Base-by-base conservation (phyloP, 2,888 invertebrate genomes). In the Eilema depressum region DNA sequence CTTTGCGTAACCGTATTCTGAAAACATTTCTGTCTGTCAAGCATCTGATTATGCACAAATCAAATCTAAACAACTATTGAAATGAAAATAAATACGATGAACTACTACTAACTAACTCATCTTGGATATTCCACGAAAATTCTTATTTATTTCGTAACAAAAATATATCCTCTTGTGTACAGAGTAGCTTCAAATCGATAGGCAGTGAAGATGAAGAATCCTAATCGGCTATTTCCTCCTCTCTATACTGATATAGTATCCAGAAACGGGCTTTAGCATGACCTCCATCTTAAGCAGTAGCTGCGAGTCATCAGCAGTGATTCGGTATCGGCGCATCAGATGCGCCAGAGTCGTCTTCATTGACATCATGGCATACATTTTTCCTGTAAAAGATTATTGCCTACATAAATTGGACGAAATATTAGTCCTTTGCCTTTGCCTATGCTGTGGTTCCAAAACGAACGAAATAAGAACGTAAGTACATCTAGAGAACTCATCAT, bases 271-370 rank as follows among this genome's bases (percentile, higher is more conserved):
- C 68, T 91, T 92, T 10, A 92, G 78, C 86, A 92, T 87, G 8
- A 89, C 86, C 37, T 92, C 91, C 0, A 91, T 20, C 63, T 91
- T 92, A 1, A 89, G 75, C 12, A 82, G 77, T 26, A 92, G 57
- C 56, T 89, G 85, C 0, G 83, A 86, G 73, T 89, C 85, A 62
- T 92, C 91, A 0, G 86, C 87, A 0, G 73, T 81, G 63, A 93
- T 79, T 10, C 80, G 81, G 74, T 91, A 92, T 41, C 83, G 79
- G 0, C 91, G 81, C 25, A 92, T 69, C 7, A 93, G 66, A 66
- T 92, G 89, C 0, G 88, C 87, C 0, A 93, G 75, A 0, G 86
- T 88, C 0, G 88, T 91, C 75, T 93, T 93, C 90, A 93, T 89
- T 0, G 92, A 90, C 91, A 90, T 90, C 41, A 86, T 82, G 0